Evolutionary conservation across 2,888 invertebrate genomes (phyloP), one percentile per base, ranked within the genome.

Genomic region (Phytoseiulus persimilis): DNA sequence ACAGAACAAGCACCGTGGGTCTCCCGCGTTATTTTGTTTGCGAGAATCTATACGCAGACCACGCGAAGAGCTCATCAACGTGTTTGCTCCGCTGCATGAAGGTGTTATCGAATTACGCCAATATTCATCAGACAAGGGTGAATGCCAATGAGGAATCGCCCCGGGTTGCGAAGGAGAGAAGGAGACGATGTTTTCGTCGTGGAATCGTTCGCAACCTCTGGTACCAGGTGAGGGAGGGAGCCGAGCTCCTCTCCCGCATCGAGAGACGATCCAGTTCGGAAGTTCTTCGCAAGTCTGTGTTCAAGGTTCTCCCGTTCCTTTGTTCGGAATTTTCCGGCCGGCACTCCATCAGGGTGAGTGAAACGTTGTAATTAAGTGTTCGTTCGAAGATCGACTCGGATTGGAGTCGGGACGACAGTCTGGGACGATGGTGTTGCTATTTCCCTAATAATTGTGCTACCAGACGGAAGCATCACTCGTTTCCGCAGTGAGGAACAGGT

Each of bases 61-160:
- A 65, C 65, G 65, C 65, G 65, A 65, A 65, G 65, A 65, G 65
- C 65, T 65, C 65, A 65, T 65, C 65, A 65, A 28, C 65, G 65
- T 65, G 9, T 3, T 65, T 3, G 65, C 65, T 28, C 28, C 65
- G 65, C 65, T 3, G 9, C 9, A 65, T 65, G 65, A 65, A 65
- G 65, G 65, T 65, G 65, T 65, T 65, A 65, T 65, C 65, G 65
- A 65, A 65, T 65, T 65, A 65, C 11, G 65, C 65, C 65, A 65
- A 65, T 65, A 65, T 65, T 65, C 65, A 65, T 65, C 65, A 65
- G 65, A 65, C 65, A 65, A 65, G 65, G 65, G 65, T 65, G 65
- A 65, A 65, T 65, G 65, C 65, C 65, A 65, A 65, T 65, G 65
- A 65, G 65, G 65, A 65, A 65, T 65, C 2, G 65, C 65, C 65